Percentiles rank a stretch among this genome's conserved stretches.
Conservation (phyloP, 1,140 invertebrate genomes). For the Sminthurinus signatus region DNA sequence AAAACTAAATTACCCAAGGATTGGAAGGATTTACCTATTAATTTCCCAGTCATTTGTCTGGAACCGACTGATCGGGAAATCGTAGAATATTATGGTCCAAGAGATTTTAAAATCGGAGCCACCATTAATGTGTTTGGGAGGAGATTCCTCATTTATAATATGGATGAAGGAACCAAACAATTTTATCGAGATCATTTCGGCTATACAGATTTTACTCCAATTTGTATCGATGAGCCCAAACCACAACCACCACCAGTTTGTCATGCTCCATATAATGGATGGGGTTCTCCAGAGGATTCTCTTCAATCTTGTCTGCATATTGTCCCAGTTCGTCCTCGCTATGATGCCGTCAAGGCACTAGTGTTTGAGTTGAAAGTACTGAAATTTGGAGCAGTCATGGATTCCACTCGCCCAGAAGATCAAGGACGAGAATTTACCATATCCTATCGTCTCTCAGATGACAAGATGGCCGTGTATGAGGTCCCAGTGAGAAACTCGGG, state of each 20-base stretch:
- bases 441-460: conserved; percentile 33
- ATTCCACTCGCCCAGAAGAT: conserved; percentile 38
- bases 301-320: conserved; percentile 61
- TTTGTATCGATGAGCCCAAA: conserved; percentile 42
- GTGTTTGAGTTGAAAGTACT: conserved; percentile 45
- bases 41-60: conserved; percentile 54
- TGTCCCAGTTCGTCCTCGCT: conserved; percentile 55
- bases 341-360: conserved; percentile 49
- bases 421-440: conserved; percentile 38
- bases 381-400: conserved; percentile 49
- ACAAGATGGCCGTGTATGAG: conserved; percentile 37
- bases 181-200: conserved; percentile 57
- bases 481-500: conserved; percentile 34
- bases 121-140: conserved; percentile 61
- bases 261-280: conserved; percentile 57
- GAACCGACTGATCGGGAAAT: conserved; percentile 63
- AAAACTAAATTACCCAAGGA: conserved; percentile 71
- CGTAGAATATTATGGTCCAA: conserved; percentile 63
- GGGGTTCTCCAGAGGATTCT: conserved; percentile 67
- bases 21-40: conserved; percentile 59
- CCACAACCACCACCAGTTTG: conserved; percentile 7
- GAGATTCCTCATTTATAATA: conserved; percentile 67
- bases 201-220: conserved; percentile 47
- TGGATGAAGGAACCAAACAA: conserved; percentile 69
- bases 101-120: conserved; percentile 64